These are phyloP conservation scores for Tinea pellionella DNA, from an alignment of 2,888 invertebrate genomes.

Conservation along the genomic window DNA sequence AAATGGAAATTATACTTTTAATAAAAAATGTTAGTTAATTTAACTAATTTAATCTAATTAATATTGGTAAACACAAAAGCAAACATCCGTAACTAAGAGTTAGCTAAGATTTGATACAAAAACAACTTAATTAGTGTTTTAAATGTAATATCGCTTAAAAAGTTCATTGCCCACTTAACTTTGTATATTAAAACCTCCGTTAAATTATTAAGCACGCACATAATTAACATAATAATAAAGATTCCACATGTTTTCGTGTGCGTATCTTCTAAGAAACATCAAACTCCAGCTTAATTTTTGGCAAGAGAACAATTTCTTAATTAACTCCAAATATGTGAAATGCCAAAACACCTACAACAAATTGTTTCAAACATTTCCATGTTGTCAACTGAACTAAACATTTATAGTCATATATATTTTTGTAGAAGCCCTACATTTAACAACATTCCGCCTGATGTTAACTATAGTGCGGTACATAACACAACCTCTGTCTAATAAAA, in stretches of 20 bases:
- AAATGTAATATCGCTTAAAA: neutral
- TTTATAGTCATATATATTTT: no score
- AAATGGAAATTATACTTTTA: no score
- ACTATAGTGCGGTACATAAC: no score
- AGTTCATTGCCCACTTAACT: slow-evolving; percentile 5
- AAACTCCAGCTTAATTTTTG: slow-evolving; percentile 5
- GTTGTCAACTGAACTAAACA: neutral
- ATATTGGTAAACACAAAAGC: neutral
- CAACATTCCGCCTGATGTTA: no score
- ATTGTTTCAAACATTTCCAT: neutral
- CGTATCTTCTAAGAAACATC: slow-evolving; percentile 7
- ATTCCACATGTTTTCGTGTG: slow-evolving; percentile 17
- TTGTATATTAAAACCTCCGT: slow-evolving; percentile 20
- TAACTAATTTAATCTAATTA: neutral
- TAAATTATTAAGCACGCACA: slow-evolving; percentile 37
- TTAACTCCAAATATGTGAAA: slow-evolving; percentile 1
- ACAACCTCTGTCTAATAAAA: no score
- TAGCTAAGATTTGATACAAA: neutral
- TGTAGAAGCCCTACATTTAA: no score
- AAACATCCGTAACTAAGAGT: neutral
- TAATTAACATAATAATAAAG: slow-evolving; percentile 36
- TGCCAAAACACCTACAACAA: neutral
- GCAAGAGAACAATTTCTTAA: neutral
- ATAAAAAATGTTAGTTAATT: no score
- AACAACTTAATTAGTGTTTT: neutral